Conservation (phyloP, 2,113 vertebrate genomes). For the Trichomycterus rosablanca region DNA sequence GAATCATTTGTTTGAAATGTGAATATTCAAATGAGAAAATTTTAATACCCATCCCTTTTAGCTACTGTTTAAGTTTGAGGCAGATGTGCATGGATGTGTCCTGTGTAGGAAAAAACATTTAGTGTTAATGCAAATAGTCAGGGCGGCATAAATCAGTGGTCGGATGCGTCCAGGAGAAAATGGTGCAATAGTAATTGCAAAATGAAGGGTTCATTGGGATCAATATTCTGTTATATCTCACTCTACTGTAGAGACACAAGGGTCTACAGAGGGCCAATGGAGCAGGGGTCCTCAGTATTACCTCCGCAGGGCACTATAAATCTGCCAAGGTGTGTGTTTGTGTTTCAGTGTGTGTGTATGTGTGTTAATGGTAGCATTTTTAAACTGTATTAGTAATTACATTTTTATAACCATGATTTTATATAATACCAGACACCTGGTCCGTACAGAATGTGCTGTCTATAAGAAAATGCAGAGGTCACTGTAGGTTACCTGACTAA, state of each 20-base stretch:
- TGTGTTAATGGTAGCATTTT: conserved; percentile 7
- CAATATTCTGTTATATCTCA: conserved; percentile 96
- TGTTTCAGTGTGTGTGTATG: conserved; percentile 14
- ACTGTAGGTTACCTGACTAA: too few relatives aligned
- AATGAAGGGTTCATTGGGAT: conserved; percentile 96
- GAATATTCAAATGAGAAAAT: too few relatives aligned
- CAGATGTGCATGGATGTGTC: conserved; percentile 29
- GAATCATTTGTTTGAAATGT: too few relatives aligned
- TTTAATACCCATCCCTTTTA: too few relatives aligned
- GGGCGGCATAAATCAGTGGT: conserved; percentile 72
- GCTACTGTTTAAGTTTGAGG: too few relatives aligned
- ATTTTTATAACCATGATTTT: too few relatives aligned
- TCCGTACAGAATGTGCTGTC: neutral
- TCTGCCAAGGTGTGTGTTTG: conserved; percentile 79
- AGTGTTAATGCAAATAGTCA: conserved; percentile 75
- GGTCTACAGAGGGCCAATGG: conserved; percentile 93
- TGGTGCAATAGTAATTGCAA: conserved; percentile 95
- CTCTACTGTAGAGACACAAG: conserved; percentile 87
- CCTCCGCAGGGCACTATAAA: conserved; percentile 91
- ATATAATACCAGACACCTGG: conserved; percentile 62
- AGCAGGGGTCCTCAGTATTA: conserved; percentile 83
- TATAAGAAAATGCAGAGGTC: neutral
- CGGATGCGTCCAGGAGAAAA: conserved; percentile 65
- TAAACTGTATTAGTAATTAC: conserved; percentile 67
- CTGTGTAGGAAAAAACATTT: conserved; percentile 70